A percentile compares a stretch with the other conserved stretches of the same genome.
Conservation (phyloP, 2,797 vertebrate species). For the Argya squamiceps region DNA sequence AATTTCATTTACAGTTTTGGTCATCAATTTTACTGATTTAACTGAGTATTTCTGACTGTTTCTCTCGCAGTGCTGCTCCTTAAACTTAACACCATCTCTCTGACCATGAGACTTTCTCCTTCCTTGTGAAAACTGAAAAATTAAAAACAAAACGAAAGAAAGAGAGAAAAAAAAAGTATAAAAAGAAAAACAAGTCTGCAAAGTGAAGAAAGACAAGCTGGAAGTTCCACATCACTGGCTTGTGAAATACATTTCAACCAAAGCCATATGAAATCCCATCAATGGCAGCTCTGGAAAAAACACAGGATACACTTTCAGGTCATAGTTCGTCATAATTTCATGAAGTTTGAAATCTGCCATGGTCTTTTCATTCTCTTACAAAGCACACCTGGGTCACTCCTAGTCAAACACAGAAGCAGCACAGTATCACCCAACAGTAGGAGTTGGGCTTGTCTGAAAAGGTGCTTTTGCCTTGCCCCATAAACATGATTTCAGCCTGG, state of each 20-base stretch:
- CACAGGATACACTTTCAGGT: background rate
- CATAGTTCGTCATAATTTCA: background rate
- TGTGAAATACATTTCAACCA: accelerated
- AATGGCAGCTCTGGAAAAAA: background rate
- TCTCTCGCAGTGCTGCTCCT: background rate
- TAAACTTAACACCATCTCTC: background rate
- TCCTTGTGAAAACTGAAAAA: background rate
- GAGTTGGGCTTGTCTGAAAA: background rate
- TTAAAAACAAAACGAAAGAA: background rate
- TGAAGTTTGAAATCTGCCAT: background rate
- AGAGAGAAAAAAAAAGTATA: background rate
- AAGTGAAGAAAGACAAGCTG: background rate
- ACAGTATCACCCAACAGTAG: accelerated
- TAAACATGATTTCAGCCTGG: accelerated
- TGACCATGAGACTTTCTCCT: background rate
- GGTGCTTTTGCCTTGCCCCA: background rate
- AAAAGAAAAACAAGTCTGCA: background rate
- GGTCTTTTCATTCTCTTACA: background rate
- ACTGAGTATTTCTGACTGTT: background rate
- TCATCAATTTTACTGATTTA: background rate
- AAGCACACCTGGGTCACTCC: background rate
- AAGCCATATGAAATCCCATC: background rate
- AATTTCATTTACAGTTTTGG: constrained; percentile 22
- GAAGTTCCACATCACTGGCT: background rate
- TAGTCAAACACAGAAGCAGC: background rate